Conservation (phyloP, 2,797 vertebrate genomes). For the Anolis apletophallus region DNA sequence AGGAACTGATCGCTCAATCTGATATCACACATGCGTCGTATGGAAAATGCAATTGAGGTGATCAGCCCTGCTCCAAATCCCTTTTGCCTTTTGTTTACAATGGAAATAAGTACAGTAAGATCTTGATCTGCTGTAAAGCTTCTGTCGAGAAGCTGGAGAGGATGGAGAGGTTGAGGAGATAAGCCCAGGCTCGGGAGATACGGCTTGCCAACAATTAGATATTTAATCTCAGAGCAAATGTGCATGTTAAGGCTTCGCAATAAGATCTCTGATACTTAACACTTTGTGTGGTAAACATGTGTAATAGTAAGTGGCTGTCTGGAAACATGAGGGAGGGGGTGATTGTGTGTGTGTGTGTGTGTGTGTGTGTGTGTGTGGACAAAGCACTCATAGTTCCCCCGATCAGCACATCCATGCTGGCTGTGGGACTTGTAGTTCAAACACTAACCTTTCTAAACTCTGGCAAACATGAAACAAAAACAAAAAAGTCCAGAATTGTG, state of each 20-base stretch:
- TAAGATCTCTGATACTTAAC: not conserved
- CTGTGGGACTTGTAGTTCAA: too few relatives aligned
- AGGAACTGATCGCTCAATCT: constrained; percentile 17
- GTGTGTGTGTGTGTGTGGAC: too few relatives aligned
- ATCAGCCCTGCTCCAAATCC: constrained; percentile 21
- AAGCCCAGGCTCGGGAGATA: constrained; percentile 2
- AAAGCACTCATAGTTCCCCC: too few relatives aligned
- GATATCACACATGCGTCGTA: constrained; percentile 1
- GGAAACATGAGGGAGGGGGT: not conserved
- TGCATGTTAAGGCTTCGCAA: constrained; percentile 22
- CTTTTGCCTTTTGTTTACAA: constrained; percentile 28
- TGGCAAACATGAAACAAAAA: too few relatives aligned
- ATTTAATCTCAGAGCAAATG: constrained; percentile 27
- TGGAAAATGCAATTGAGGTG: constrained; percentile 40
- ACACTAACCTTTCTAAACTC: too few relatives aligned
- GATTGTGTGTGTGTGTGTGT: too few relatives aligned
- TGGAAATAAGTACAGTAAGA: constrained; percentile 12
- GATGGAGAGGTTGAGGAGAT: constrained; percentile 8
- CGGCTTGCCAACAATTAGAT: not conserved
- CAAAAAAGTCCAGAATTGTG: too few relatives aligned
- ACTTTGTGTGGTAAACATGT: not conserved
- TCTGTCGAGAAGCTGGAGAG: constrained; percentile 14
- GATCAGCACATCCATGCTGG: too few relatives aligned
- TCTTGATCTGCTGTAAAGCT: not conserved
- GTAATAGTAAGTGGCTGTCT: not conserved